phyloP scores from a whole-genome alignment of 2,888 invertebrate species.

The Mamestra brassicae region DNA sequence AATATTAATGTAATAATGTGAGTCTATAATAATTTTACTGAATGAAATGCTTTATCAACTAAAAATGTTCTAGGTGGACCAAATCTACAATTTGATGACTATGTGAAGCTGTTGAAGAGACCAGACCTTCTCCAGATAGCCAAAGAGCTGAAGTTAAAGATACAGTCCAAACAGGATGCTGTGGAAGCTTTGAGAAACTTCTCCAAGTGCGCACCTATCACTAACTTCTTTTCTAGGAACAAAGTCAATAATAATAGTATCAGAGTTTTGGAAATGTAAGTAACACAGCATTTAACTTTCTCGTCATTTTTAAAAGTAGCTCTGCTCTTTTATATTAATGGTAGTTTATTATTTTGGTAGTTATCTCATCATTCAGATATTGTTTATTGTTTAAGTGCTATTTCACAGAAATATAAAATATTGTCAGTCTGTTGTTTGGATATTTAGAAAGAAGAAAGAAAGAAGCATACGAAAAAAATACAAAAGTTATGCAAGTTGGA shows the following conservation, averaged over 20 bases:
- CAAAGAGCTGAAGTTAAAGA: slow-evolving; percentile 80
- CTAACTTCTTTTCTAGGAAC: slow-evolving; percentile 70
- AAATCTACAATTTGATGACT: slow-evolving; percentile 72
- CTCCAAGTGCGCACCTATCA: slow-evolving; percentile 72
- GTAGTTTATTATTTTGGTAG: no score
- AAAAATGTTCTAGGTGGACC: slow-evolving; percentile 56
- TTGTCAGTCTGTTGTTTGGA: no score
- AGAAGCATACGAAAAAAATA: no score
- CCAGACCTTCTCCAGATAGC: slow-evolving; percentile 80
- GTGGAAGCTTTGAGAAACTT: slow-evolving; percentile 72
- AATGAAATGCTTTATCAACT: no score
- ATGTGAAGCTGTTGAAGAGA: slow-evolving; percentile 71
- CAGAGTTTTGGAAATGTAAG: slow-evolving; percentile 80
- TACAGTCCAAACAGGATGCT: slow-evolving; percentile 75
- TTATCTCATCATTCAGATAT: no score
- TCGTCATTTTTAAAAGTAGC: background rate
- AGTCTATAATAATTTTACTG: no score
- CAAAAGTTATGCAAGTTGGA: no score
- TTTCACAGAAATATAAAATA: no score
- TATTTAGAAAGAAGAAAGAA: no score
- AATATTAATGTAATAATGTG: no score
- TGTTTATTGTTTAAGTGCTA: no score
- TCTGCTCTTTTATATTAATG: no score
- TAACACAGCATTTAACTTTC: slow-evolving; percentile 14
- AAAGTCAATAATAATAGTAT: slow-evolving; percentile 67